A percentile compares a stretch with the other conserved stretches of the same genome.
These are phyloP conservation scores for Zygogramma bicolorata DNA, from an alignment of 2,888 invertebrate species.

Conservation along the genomic window DNA sequence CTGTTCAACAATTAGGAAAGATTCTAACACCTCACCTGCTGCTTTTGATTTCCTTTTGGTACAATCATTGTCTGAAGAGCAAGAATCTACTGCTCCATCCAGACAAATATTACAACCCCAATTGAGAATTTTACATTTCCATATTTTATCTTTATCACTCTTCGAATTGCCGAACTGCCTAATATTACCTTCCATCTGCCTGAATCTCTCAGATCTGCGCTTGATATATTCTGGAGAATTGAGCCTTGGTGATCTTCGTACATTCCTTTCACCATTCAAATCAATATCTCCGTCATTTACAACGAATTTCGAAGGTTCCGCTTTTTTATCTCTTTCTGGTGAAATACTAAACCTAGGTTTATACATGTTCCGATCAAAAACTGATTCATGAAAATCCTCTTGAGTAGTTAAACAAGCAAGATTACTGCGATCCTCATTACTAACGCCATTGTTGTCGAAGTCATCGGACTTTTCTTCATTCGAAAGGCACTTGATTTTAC, in stretches of 20 bases:
- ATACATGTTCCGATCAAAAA: too few relatives aligned
- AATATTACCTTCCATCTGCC: background rate
- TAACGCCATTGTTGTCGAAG: background rate
- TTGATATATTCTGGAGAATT: conserved; percentile 8
- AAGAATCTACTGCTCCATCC: conserved; percentile 44
- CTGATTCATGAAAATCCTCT: background rate
- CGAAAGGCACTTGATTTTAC: background rate
- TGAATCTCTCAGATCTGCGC: background rate
- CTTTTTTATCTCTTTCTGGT: background rate
- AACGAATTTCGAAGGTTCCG: background rate
- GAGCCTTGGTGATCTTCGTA: background rate
- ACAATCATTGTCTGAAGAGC: conserved; percentile 41
- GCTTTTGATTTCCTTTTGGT: too few relatives aligned
- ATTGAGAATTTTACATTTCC: too few relatives aligned
- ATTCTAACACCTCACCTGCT: too few relatives aligned
- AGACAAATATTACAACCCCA: conserved; percentile 11
- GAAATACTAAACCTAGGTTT: too few relatives aligned
- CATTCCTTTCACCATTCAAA: background rate
- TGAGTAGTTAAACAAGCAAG: too few relatives aligned
- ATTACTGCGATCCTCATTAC: background rate
- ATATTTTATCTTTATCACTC: too few relatives aligned
- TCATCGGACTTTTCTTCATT: background rate
- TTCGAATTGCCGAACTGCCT: background rate
- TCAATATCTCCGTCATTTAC: background rate
- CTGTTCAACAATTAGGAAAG: too few relatives aligned